These are phyloP conservation scores for Acanthornis magna DNA, from an alignment of 2,797 vertebrate genomes.

Conservation along the genomic window DNA sequence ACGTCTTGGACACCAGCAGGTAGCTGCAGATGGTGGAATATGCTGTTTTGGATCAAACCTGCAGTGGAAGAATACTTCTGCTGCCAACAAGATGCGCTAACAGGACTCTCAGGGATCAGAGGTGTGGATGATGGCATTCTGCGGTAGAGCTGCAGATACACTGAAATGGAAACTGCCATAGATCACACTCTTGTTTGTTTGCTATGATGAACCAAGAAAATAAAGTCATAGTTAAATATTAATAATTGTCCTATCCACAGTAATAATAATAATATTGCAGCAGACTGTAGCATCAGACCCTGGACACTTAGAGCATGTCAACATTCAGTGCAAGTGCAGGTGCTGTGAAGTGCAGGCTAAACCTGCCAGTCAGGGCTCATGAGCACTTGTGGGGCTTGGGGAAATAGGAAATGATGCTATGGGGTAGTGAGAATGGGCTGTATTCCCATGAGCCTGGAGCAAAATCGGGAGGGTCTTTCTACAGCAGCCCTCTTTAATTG, in stretches of 20 bases:
- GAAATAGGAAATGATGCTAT: not conserved
- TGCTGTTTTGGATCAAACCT: slow-evolving; percentile 55
- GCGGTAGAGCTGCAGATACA: not conserved
- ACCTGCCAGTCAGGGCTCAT: not conserved
- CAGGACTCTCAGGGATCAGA: slow-evolving; percentile 61
- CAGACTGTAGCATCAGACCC: not conserved
- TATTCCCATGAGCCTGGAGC: not conserved
- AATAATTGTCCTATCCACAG: not conserved
- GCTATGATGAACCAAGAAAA: not conserved
- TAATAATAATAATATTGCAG: not conserved
- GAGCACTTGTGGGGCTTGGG: not conserved
- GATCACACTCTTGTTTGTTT: slow-evolving; percentile 17
- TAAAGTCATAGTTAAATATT: not conserved
- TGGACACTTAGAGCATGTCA: not conserved
- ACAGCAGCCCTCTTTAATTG: not conserved
- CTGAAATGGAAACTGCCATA: not conserved
- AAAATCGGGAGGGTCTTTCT: not conserved
- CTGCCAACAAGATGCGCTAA: slow-evolving; percentile 66
- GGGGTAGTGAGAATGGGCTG: not conserved
- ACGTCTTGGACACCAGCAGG: slow-evolving; percentile 59
- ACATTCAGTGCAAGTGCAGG: not conserved
- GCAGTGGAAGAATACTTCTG: slow-evolving; percentile 52
- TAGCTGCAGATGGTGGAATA: slow-evolving; percentile 63
- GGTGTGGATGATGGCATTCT: slow-evolving; percentile 60
- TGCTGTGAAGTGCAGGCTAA: not conserved